Percentiles rank a stretch among this genome's conserved stretches.
These are phyloP conservation scores for Onychomys leucogaster DNA, from an alignment of 2,797 vertebrate genomes.

Conservation along the genomic window DNA sequence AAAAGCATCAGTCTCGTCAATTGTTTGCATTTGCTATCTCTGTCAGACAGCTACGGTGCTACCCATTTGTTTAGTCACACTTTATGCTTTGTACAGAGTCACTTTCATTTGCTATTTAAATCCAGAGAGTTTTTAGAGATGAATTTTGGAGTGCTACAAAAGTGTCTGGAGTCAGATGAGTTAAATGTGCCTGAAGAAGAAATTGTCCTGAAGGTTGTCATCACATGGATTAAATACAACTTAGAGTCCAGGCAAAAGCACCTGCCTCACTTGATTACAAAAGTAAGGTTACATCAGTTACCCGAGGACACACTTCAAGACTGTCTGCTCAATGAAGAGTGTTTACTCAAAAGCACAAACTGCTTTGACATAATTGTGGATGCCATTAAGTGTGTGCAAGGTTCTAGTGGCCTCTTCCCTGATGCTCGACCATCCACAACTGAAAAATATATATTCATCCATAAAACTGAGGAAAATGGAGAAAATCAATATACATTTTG, in stretches of 20 bases:
- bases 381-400: constrained; percentile 89
- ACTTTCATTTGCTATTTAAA: constrained; percentile 92
- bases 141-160: constrained; percentile 92
- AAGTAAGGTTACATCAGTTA: constrained; percentile 95
- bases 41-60: constrained; percentile 96
- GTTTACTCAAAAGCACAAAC: constrained; percentile 87
- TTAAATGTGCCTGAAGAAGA: constrained; percentile 94
- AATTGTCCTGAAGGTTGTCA: constrained; percentile 90
- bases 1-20: constrained; percentile 94
- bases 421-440: constrained; percentile 95
- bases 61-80: constrained; percentile 90
- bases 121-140: constrained; percentile 95
- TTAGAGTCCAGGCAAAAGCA: constrained; percentile 89
- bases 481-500: constrained; percentile 93
- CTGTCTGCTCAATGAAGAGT: constrained; percentile 87
- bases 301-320: constrained; percentile 91
- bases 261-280: constrained; percentile 91
- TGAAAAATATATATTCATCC: constrained; percentile 96
- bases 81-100: constrained; percentile 92
- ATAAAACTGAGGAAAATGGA: constrained; percentile 95
- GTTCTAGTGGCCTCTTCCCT: constrained; percentile 91
- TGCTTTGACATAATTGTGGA: constrained; percentile 89
- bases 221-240: constrained; percentile 92
- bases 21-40: constrained; percentile 93
- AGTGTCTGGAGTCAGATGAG: constrained; percentile 92